Percentiles rank a stretch among this genome's conserved stretches.
phyloP scores from a whole-genome alignment of 2,113 vertebrate genomes.

The Cercopithecus mona region DNA sequence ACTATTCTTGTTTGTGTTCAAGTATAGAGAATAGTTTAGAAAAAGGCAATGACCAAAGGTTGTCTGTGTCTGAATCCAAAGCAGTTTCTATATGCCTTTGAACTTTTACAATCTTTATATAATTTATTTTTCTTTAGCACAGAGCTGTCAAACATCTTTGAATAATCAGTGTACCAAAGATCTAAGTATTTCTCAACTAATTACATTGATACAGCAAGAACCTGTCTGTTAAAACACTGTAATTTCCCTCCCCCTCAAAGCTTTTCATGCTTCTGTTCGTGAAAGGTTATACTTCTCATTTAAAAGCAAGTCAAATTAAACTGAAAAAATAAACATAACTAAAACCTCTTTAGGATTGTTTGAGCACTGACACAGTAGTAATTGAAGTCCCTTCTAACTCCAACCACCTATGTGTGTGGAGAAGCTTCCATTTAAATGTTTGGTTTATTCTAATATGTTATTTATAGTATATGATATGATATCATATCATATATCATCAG shows the following conservation, averaged over 20 bases:
- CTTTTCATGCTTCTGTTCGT: background rate
- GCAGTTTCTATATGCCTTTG: background rate
- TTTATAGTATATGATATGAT: background rate
- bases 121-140: background rate
- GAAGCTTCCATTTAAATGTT: background rate
- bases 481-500: background rate
- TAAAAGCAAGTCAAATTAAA: background rate
- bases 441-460: background rate
- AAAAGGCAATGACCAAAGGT: slow-evolving; percentile 24
- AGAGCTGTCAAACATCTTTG: background rate
- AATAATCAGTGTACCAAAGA: background rate
- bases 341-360: background rate
- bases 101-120: slow-evolving; percentile 48
- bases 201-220: background rate
- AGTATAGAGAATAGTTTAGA: background rate
- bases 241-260: background rate
- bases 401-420: background rate
- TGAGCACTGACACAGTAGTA: background rate
- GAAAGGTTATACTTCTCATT: background rate
- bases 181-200: background rate
- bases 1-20: slow-evolving; percentile 49
- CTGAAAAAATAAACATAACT: background rate
- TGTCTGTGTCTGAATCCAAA: slow-evolving; percentile 50
- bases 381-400: background rate
- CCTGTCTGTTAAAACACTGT: background rate